Conservation (phyloP, 2,888 invertebrate genomes). For the Volucella zonaria region DNA sequence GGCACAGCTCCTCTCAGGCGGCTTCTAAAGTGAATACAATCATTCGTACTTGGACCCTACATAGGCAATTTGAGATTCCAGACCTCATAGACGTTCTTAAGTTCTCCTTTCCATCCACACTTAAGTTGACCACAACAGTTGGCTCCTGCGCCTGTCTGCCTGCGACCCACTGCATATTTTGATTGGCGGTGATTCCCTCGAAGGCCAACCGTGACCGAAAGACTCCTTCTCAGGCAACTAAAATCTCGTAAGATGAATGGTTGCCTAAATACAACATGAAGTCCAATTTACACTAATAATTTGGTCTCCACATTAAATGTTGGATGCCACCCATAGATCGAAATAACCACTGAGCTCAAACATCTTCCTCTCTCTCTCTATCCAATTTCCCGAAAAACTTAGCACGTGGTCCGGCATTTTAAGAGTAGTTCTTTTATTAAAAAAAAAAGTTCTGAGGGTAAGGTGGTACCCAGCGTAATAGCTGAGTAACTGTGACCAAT, state of each 20-base stretch:
- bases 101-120: not conserved
- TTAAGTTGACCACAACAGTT: not conserved
- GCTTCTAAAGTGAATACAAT: not conserved
- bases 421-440: too few relatives aligned
- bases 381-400: too few relatives aligned
- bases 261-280: too few relatives aligned
- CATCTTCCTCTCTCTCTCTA: too few relatives aligned
- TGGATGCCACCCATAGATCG: too few relatives aligned
- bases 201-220: too few relatives aligned
- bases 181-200: not conserved
- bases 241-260: too few relatives aligned
- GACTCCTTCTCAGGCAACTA: too few relatives aligned
- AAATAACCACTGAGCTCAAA: too few relatives aligned
- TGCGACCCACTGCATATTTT: constrained; percentile 8
- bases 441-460: not conserved
- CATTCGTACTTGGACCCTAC: not conserved
- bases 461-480: not conserved
- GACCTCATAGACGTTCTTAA: not conserved
- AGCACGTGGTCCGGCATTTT: too few relatives aligned
- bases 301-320: too few relatives aligned
- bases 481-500: not conserved
- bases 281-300: too few relatives aligned
- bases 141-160: constrained; percentile 8
- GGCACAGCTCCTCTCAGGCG: not conserved
- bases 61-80: not conserved